Evolutionary conservation across 2,888 invertebrate species (phyloP), one percentile per base, ranked within the genome.

Genomic region (Napeogenes sylphis): DNA sequence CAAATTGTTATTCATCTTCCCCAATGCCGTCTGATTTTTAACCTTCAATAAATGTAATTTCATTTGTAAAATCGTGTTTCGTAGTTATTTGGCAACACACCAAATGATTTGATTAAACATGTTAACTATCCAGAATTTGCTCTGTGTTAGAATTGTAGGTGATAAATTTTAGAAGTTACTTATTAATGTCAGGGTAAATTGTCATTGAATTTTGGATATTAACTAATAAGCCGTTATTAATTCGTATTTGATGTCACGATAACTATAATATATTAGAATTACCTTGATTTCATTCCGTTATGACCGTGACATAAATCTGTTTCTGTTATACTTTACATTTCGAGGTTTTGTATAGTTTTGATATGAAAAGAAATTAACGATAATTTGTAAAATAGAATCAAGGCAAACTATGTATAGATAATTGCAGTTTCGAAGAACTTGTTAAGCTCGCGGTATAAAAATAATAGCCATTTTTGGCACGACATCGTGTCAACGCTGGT

Each of bases 401-500:
- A 35, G 45, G 53, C 46, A 32, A 59, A 54, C 60, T 58, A 55
- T 38, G 58, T 47, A 58, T 21, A 35, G n/a, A 38, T 54, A 53
- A 51, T 57, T 60, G 63, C 60, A 64, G 60, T 64, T 61, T 58
- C 63, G 55, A 60, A 68, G 63, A 70, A 68, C 68, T 69, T 73
- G 70, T 68, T 69, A 74, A 78, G 77, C 73, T 75, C 73, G 73
- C 78, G 77, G 81, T 83, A 81, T 82, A 84, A 87, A 87, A 84
- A 87, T 87, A 84, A 88, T 84, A 78, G 81, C 77, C 82, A 79
- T 76, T 87, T 89, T 88, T 88, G 89, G 90, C 89, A 88, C 89
- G 87, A 83, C 84, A 84, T 73, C 82, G 80, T 84, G 84, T 87
- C 89, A 89, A 81, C 84, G 85, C 78, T 70, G 79, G 78, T 79